Evolutionary conservation across 2,888 invertebrate species (phyloP), one percentile per base, ranked within the genome.

Genomic region (Agapostemon virescens): DNA sequence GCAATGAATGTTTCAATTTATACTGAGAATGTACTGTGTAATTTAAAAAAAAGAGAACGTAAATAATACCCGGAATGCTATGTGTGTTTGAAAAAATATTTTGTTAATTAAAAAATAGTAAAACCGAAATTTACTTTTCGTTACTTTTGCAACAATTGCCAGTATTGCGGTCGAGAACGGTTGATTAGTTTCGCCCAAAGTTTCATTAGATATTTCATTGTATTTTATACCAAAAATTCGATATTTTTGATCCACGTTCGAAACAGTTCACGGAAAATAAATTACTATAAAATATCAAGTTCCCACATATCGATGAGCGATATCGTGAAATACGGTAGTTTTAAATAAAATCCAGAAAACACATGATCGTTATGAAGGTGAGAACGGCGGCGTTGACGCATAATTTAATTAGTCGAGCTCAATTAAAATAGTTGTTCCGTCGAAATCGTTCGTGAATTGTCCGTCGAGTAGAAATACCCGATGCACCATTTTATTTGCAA

Each of bases 401-500:
- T 6, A 49, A 40, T 36, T 13, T 58, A 55, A 23, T 63, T 42
- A 77, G n/a, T 45, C 49, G 52, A 45, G 30, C 38, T 55, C 42
- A 52, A 58, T 77, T 80, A 58, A 81, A 68, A 63, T 74, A 78
- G 68, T 68, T 71, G 66, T 72, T 69, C 40, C 49, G 26, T 63
- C 42, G 63, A 36, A 61, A 82, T 75, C 68, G 26, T 45, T 23
- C 42, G 42, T 70, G 67, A 74, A 69, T 67, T 52, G 80, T 20
- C 26, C n/a, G 23, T 74, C 63, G 71, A 9, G 55, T 42, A 58
- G 67, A 82, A 82, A 74, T 26, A 81, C 36, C 63, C 42, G 69
- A 71, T 70, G 75, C 76, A 33, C n/a, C 73, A 55, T 82, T 86
- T 86, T 77, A 74, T 72, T 67, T 68, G 63, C 36, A 63, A 66